These are phyloP conservation scores for Cirrhinus molitorella DNA, from an alignment of 2,797 vertebrate species.

Conservation along the genomic window DNA sequence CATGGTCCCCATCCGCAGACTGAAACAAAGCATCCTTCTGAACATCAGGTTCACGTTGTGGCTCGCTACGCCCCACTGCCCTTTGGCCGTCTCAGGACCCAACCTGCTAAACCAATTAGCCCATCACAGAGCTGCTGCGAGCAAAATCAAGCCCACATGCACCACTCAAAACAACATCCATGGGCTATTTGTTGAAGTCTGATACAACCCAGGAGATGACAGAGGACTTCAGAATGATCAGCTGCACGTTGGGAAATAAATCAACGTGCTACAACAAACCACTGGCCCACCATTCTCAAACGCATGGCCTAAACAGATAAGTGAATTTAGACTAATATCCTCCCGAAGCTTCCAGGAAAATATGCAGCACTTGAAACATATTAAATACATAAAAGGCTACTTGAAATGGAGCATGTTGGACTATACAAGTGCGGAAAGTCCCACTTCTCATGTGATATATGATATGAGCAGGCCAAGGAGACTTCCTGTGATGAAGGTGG, in stretches of 20 bases:
- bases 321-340: constrained; percentile 59
- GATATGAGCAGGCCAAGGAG: constrained; percentile 10
- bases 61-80: constrained; percentile 65
- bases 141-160: constrained; percentile 63
- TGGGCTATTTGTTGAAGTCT: constrained; percentile 56
- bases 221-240: constrained; percentile 44
- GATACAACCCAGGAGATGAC: constrained; percentile 46
- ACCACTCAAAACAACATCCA: constrained; percentile 51
- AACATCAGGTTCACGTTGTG: constrained; percentile 70
- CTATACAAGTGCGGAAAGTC: constrained; percentile 39
- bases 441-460: constrained; percentile 47
- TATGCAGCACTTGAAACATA: constrained; percentile 47
- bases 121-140: constrained; percentile 63
- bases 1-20: constrained; percentile 61
- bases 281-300: constrained; percentile 14
- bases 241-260: constrained; percentile 9
- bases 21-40: constrained; percentile 61
- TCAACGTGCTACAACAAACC: background rate
- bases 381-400: constrained; percentile 52
- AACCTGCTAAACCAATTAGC: constrained; percentile 72
- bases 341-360: constrained; percentile 51
- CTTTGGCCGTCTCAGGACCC: constrained; percentile 64
- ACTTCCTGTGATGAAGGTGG: constrained; percentile 47
- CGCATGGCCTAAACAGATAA: constrained; percentile 51
- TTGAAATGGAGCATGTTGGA: constrained; percentile 41